Evolutionary conservation across 2,888 invertebrate species (phyloP), one percentile per base, ranked within the genome.

Genomic region (Ochropleura leucogaster): DNA sequence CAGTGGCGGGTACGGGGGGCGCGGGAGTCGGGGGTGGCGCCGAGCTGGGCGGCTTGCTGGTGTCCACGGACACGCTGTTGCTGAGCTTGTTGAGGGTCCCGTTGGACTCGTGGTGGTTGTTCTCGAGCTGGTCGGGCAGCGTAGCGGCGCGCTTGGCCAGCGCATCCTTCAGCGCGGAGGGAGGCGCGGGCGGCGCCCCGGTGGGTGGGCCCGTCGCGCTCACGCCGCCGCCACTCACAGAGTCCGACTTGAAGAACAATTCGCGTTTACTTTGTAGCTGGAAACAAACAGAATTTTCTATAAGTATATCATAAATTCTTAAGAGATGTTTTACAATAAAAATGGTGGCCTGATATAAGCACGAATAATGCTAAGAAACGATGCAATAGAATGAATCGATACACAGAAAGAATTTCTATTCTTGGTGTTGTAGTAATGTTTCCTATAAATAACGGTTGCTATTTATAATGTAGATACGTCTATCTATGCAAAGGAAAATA

Each of bases 231-330:
- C 94, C 93, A 89, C 97, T 97, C 92, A 97, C 95, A 62, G 97
- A 96, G 88, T 97, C 97, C 81, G 97, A 97, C 94, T 98, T 98
- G 96, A 98, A 98, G 96, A 98, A 98, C 96, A 98, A 97, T 97
- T 98, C 98, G 89, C 98, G 97, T 97, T 98, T 98, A 93, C 97
- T 97, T 96, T 98, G 98, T 94, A 98, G 97, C 97, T 98, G 97
- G 30, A 97, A 97, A 85, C 65, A 87, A 71, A 95, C 30, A 81
- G 12, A 82, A 68, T 49, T 64, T 10, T 69, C 16, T 59, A 55
- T 84, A n/a, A 80, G 42, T 60, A 55, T 44, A 74, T 69, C 65
- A 14, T 51, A 42, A 4, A 47, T 65, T 12, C 20, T n/a, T 79
- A 46, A 10, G 20, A 68, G 53, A 7, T 51, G 9, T 16, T 12